These are phyloP conservation scores for Atta texana DNA, from an alignment of 1,140 invertebrate genomes.

Conservation along the genomic window DNA sequence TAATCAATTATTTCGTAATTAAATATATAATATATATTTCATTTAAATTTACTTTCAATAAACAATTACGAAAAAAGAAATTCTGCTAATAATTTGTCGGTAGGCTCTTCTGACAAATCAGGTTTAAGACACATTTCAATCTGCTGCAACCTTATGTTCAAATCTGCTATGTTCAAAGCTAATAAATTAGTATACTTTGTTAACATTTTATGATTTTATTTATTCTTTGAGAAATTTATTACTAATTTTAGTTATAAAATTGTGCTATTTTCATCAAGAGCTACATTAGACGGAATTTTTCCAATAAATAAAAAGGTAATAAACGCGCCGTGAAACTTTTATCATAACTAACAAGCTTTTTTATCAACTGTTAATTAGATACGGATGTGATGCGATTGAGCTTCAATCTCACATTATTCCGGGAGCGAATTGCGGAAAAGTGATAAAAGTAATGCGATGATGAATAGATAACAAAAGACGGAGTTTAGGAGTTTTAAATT, in stretches of 20 bases:
- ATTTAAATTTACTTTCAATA: not conserved
- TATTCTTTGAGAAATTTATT: too few relatives aligned
- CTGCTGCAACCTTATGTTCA: not conserved
- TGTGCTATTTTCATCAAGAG: not conserved
- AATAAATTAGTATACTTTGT: too few relatives aligned
- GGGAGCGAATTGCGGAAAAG: slow-evolving; percentile 5
- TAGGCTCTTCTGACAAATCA: not conserved
- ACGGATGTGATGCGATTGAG: not conserved
- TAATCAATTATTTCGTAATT: not conserved
- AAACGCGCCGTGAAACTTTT: slow-evolving; percentile 22
- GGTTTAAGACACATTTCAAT: not conserved
- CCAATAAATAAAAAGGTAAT: not conserved
- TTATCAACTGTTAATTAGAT: not conserved
- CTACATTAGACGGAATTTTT: not conserved
- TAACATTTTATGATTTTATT: too few relatives aligned
- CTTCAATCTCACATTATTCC: slow-evolving; percentile 18
- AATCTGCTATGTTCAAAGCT: too few relatives aligned
- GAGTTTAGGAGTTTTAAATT: slow-evolving; percentile 7
- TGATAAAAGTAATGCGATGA: slow-evolving; percentile 21
- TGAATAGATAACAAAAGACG: not conserved
- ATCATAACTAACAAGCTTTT: not conserved
- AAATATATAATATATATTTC: not conserved
- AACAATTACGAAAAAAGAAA: not conserved
- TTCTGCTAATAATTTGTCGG: not conserved
- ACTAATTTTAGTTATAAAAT: not conserved